Evolutionary conservation across 2,888 invertebrate genomes (phyloP), one percentile per base, ranked within the genome.

Genomic region (Aricia artaxerxes): DNA sequence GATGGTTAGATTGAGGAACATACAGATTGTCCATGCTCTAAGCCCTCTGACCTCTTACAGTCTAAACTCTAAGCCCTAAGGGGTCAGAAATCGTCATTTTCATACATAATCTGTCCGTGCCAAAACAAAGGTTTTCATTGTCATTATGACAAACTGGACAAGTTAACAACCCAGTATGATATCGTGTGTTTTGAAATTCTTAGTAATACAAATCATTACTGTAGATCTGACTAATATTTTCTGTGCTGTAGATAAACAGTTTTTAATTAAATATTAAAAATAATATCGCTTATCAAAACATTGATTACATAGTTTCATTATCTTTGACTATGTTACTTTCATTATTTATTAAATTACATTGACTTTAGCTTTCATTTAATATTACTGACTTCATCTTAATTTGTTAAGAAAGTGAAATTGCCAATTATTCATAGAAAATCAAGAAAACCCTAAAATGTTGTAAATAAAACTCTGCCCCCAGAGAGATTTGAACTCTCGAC

Each of bases 401-500:
- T 61, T 60, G 6, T 16, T 7, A 61, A 61, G 24, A 7, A 61
- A 61, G 13, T 61, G 2, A 64, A 24, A 64, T 64, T 73, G 2
- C 11, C 4, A 4, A 16, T 38, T 16, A 73, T 24, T 24, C 24
- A 16, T 6, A 40, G 31, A 77, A 77, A 77, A 72, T 72, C 4
- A 64, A 64, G 24, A 49, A 53, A 75, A 31, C 31, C n/a, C 9
- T 24, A 3, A 75, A 49, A 75, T 11, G 4, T 24, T 1, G 49
- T n/a, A 24, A 49, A n/a, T 11, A n/a, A n/a, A n/a, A 75, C 7
- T 31, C 6, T 73, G 75, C 53, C 53, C 49, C 75, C 75, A 75
- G 75, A 75, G 75, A 75, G 75, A 75, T 75, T 75, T 31, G 49
- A 44, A 49, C 49, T 49, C 49, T 75, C 75, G 75, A 69, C 69